Conservation (phyloP, 2,797 vertebrate genomes). For the Rhynchotus rufescens region DNA sequence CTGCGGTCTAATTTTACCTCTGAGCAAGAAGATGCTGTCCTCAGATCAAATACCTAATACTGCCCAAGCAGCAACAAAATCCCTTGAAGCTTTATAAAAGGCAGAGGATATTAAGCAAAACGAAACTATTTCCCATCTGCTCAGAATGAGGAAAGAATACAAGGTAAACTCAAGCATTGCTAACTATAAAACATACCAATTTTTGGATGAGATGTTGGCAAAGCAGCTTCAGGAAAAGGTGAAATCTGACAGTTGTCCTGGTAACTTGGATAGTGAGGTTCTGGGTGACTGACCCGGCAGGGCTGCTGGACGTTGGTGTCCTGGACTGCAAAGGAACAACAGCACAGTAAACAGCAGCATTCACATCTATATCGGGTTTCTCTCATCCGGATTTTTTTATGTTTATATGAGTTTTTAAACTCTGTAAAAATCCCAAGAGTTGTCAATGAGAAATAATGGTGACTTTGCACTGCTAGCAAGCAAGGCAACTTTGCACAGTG, state of each 20-base stretch:
- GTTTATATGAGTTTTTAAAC: neutral
- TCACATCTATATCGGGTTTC: accelerated
- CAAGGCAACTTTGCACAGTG: neutral
- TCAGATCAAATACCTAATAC: neutral
- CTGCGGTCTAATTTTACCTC: neutral
- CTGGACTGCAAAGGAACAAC: conserved; percentile 66
- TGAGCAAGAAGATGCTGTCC: neutral
- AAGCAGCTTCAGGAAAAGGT: conserved; percentile 79
- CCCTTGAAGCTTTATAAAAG: neutral
- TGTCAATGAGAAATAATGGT: neutral
- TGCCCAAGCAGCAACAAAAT: neutral
- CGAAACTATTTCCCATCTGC: neutral
- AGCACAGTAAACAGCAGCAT: neutral
- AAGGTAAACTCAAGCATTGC: neutral
- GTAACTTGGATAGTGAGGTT: conserved; percentile 80
- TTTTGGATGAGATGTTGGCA: conserved; percentile 81
- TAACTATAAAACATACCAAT: conserved; percentile 67
- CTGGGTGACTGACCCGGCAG: conserved; percentile 76
- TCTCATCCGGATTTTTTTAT: accelerated
- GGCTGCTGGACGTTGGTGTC: conserved; percentile 77
- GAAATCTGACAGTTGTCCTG: conserved; percentile 83
- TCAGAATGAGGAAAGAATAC: neutral
- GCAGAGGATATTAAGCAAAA: neutral
- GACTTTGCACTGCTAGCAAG: neutral
- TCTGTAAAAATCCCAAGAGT: neutral